A percentile compares a stretch with the other conserved stretches of the same genome.
phyloP scores from a whole-genome alignment of 2,888 invertebrate genomes.

The Dendrolimus houi region DNA sequence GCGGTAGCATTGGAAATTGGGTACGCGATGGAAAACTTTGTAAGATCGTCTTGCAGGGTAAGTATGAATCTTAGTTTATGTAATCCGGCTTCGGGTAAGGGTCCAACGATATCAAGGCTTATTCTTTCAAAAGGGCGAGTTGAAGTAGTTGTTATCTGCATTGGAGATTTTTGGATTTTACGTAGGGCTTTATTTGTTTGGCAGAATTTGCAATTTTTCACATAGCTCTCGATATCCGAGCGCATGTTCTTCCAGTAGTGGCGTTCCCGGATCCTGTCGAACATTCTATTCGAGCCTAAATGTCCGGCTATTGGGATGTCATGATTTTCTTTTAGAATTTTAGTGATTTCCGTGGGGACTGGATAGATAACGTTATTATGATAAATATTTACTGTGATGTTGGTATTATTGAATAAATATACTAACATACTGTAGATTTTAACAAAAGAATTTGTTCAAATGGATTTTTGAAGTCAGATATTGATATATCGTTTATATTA shows the following conservation, averaged over 20 bases:
- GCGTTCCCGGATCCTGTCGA: slow-evolving; percentile 8
- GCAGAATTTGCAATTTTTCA: slow-evolving; percentile 7
- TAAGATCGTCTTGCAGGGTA: slow-evolving; percentile 12
- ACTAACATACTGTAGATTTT: slow-evolving; percentile 18
- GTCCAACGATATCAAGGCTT: neutral
- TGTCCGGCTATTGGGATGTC: slow-evolving; percentile 18
- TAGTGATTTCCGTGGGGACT: slow-evolving; percentile 10
- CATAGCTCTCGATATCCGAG: slow-evolving; percentile 14
- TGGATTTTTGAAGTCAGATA: slow-evolving; percentile 8
- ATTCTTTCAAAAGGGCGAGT: neutral
- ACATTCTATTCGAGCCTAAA: slow-evolving; percentile 13
- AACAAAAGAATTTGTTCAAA: slow-evolving; percentile 8
- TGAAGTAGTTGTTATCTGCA: neutral
- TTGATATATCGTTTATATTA: slow-evolving; percentile 1
- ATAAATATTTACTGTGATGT: slow-evolving; percentile 14
- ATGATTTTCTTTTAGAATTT: slow-evolving; percentile 17
- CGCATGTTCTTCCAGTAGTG: slow-evolving; percentile 17
- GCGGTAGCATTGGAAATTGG: slow-evolving; percentile 7
- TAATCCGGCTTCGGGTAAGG: neutral
- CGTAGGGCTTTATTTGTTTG: neutral
- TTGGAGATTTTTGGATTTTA: neutral
- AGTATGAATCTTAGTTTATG: slow-evolving; percentile 12
- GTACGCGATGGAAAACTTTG: slow-evolving; percentile 12
- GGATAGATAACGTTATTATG: slow-evolving; percentile 14
- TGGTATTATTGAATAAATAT: slow-evolving; percentile 16